These are phyloP conservation scores for Triops longicaudatus DNA, from an alignment of 1,140 invertebrate genomes.

Conservation along the genomic window DNA sequence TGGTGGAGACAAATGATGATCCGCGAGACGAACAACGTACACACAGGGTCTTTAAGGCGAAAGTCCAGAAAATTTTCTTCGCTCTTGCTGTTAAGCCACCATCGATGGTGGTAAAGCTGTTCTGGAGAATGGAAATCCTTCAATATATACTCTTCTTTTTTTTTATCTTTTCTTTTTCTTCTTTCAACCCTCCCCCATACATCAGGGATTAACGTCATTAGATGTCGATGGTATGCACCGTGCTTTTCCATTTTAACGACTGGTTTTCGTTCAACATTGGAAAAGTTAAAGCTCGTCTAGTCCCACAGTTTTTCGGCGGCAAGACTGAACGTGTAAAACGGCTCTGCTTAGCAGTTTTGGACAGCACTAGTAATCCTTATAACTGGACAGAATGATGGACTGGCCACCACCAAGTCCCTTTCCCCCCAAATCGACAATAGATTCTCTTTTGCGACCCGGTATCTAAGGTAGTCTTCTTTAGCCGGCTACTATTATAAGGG, in stretches of 20 bases:
- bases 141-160: neutral
- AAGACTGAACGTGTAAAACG: neutral
- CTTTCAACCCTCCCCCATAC: neutral
- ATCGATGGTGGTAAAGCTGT: constrained; percentile 7
- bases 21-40: neutral
- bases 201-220: constrained; percentile 12
- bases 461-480: neutral
- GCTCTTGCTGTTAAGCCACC: neutral
- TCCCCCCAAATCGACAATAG: neutral
- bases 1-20: neutral
- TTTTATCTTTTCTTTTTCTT: neutral
- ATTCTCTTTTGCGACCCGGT: neutral
- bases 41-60: neutral
- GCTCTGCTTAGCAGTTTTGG: constrained; percentile 2
- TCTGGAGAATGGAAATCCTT: neutral
- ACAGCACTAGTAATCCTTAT: constrained; percentile 3
- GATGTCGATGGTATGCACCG: neutral
- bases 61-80: neutral
- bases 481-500: neutral
- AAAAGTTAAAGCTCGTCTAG: neutral
- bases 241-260: neutral
- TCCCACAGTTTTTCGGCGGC: constrained; percentile 7
- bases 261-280: neutral
- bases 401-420: neutral
- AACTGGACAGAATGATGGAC: constrained; percentile 14